phyloP scores from a whole-genome alignment of 2,888 invertebrate genomes.

The Drosophila infuscata region DNA sequence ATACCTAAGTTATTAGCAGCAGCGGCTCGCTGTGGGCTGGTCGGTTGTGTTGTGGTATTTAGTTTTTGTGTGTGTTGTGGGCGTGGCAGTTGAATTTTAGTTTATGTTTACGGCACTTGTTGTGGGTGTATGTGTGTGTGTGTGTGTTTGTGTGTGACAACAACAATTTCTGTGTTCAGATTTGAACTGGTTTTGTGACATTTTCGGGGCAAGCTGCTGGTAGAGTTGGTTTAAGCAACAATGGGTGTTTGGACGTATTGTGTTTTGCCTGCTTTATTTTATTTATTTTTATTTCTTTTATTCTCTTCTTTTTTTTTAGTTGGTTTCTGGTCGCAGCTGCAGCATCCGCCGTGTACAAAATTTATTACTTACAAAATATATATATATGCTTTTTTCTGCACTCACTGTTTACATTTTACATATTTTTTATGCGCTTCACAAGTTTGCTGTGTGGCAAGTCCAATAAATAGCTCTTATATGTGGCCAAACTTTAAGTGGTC shows the following conservation, averaged over 20 bases:
- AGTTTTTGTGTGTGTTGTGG: constrained; percentile 31
- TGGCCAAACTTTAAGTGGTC: constrained; percentile 6
- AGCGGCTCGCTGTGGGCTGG: constrained; percentile 41
- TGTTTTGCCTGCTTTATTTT: background rate
- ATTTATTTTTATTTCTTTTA: background rate
- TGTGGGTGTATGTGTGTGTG: constrained; percentile 32
- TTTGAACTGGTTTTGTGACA: constrained; percentile 49
- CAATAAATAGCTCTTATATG: constrained; percentile 21
- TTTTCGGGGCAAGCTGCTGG: constrained; percentile 18
- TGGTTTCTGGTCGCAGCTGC: constrained; percentile 39
- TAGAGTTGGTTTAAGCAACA: constrained; percentile 1
- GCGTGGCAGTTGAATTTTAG: constrained; percentile 36
- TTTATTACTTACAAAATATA: constrained; percentile 65
- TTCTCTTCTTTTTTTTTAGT: background rate
- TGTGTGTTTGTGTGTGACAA: constrained; percentile 53
- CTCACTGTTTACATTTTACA: constrained; percentile 60
- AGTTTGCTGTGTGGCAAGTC: constrained; percentile 28
- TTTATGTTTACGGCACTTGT: constrained; percentile 65
- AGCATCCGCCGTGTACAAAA: constrained; percentile 45
- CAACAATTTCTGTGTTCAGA: constrained; percentile 49
- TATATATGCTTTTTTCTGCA: constrained; percentile 36
- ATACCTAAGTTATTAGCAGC: constrained; percentile 73
- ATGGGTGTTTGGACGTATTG: constrained; percentile 1
- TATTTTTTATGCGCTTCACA: constrained; percentile 10
- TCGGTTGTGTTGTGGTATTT: constrained; percentile 28